Conservation (phyloP, 2,888 invertebrate species). For the Habrosyne pyritoides region DNA sequence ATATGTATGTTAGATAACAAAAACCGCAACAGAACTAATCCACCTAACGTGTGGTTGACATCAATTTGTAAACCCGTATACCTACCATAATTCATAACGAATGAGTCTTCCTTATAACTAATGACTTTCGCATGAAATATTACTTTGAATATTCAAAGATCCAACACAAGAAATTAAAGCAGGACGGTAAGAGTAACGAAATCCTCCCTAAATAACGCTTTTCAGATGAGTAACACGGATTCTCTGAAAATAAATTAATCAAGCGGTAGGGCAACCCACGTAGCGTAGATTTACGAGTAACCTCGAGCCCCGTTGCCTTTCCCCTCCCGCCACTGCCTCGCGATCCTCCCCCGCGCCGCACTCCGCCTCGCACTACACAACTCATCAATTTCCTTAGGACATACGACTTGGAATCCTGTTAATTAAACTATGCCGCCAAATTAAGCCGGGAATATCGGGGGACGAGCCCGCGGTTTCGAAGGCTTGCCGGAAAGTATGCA, state of each 20-base stretch:
- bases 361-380: constrained; percentile 55
- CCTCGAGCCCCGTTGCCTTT: constrained; percentile 32
- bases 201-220: constrained; percentile 50
- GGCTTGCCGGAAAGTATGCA: constrained; percentile 38
- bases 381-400: constrained; percentile 78
- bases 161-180: constrained; percentile 39
- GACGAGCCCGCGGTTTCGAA: constrained; percentile 29
- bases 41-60: constrained; percentile 1
- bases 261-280: constrained; percentile 58
- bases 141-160: constrained; percentile 37
- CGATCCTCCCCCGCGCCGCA: constrained; percentile 5
- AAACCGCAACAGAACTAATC: constrained; percentile 2
- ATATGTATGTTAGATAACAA: not conserved
- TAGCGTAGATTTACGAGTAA: constrained; percentile 71
- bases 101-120: constrained; percentile 17
- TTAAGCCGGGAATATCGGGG: constrained; percentile 54
- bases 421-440: constrained; percentile 77
- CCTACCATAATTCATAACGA: constrained; percentile 4
- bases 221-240: constrained; percentile 63
- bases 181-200: constrained; percentile 39
- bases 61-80: constrained; percentile 1
- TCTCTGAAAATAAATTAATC: constrained; percentile 73
- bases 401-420: constrained; percentile 71
- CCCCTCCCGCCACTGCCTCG: constrained; percentile 15
- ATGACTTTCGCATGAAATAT: constrained; percentile 32